Percentiles rank a stretch among this genome's conserved stretches.
phyloP scores from a whole-genome alignment of 2,113 vertebrate species.

The Ailuropoda melanoleuca region DNA sequence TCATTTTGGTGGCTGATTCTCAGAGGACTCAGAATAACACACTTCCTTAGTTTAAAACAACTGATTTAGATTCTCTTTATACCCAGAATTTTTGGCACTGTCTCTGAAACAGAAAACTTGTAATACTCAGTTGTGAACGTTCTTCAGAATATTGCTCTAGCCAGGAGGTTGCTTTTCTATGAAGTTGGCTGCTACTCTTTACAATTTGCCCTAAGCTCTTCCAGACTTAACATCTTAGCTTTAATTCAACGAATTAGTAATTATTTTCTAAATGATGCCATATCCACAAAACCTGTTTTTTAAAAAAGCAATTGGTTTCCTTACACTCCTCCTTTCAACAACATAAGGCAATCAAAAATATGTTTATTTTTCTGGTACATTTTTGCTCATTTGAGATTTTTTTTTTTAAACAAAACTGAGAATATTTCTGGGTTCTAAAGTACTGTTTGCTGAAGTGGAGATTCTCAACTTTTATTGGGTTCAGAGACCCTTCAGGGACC shows the following conservation, averaged over 20 bases:
- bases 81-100: conserved; percentile 17
- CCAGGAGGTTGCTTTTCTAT: neutral
- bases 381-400: conserved; percentile 2
- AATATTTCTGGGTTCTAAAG: conserved; percentile 11
- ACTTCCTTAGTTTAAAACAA: conserved; percentile 55
- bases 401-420: neutral
- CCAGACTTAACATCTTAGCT: neutral
- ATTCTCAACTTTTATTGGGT: neutral
- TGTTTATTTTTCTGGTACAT: neutral
- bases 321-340: neutral
- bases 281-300: neutral
- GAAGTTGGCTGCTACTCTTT: neutral
- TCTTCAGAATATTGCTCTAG: neutral
- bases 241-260: neutral
- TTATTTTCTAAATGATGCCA: conserved; percentile 12
- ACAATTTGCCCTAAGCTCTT: neutral
- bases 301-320: neutral
- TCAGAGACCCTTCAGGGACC: neutral
- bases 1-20: conserved; percentile 9
- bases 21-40: conserved; percentile 55
- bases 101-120: conserved; percentile 50
- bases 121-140: neutral
- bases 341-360: neutral
- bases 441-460: neutral
- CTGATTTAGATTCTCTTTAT: conserved; percentile 54